These are phyloP conservation scores for Fistularia commersonii DNA, from an alignment of 2,797 vertebrate genomes.

Conservation along the genomic window DNA sequence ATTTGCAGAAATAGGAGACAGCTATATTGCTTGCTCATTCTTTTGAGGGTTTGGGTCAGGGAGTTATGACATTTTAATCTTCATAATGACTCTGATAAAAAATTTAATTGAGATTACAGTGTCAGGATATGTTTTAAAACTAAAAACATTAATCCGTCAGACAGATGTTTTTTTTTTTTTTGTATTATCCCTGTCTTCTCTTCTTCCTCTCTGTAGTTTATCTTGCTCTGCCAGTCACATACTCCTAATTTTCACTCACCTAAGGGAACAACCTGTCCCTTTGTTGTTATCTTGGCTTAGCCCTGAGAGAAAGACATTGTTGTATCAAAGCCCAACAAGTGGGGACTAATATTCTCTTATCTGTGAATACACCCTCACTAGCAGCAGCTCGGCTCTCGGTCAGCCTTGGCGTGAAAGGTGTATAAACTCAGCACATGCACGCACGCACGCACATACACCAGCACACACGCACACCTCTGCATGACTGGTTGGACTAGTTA, in stretches of 20 bases:
- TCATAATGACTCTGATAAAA: no score
- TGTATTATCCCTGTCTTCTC: no score
- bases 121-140: no score
- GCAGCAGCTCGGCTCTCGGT: conserved; percentile 12
- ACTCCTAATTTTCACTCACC: no score
- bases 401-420: conserved; percentile 30
- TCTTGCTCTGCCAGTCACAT: conserved; percentile 9
- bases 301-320: conserved; percentile 33
- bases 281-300: conserved; percentile 25
- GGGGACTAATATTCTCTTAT: conserved; percentile 46
- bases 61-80: no score
- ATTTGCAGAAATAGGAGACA: no score
- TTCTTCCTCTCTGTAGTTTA: no score
- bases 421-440: conserved; percentile 23
- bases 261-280: conserved; percentile 3
- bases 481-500: conserved; percentile 53
- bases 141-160: no score
- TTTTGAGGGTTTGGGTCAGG: no score
- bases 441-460: conserved; percentile 10
- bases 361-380: conserved; percentile 35
- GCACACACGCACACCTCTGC: conserved; percentile 22
- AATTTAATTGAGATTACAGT: no score
- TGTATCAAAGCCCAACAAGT: conserved; percentile 42
- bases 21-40: no score
- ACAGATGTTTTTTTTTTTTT: no score